Evolutionary conservation across 1,140 invertebrate species (phyloP).

Genomic region (Drosophila pruinosa): DNA sequence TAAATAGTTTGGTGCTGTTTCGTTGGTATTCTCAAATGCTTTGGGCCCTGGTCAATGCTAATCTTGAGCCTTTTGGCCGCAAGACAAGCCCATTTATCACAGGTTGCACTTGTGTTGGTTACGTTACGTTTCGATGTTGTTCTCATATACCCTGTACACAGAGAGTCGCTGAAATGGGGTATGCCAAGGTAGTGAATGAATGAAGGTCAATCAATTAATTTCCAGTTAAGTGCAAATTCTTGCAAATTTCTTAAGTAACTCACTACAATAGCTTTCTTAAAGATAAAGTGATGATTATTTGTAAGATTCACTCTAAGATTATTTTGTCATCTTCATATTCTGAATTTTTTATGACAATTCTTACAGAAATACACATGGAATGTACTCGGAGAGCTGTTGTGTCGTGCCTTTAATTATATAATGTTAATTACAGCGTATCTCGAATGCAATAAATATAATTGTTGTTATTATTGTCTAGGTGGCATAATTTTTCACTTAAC

Average conservation of each 20-base stretch:
- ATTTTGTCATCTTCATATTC: not conserved
- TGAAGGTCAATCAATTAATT: not conserved
- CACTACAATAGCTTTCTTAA: too few relatives aligned
- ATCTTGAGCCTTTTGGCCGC: slow-evolving; percentile 59
- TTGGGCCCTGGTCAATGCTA: slow-evolving; percentile 42
- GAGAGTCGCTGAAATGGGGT: not conserved
- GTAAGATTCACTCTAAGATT: too few relatives aligned
- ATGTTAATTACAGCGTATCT: not conserved
- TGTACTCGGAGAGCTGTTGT: too few relatives aligned
- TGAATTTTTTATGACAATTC: not conserved
- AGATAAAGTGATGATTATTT: too few relatives aligned
- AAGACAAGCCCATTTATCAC: slow-evolving; percentile 74
- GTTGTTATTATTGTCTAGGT: slow-evolving; percentile 42
- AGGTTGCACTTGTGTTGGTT: slow-evolving; percentile 53
- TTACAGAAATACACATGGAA: too few relatives aligned
- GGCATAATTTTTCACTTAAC: slow-evolving; percentile 80
- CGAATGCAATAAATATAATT: not conserved
- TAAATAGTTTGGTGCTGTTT: not conserved
- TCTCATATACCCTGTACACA: not conserved
- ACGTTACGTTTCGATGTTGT: not conserved
- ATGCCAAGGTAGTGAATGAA: not conserved
- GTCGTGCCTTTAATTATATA: not conserved
- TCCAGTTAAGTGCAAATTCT: not conserved
- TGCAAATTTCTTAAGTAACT: too few relatives aligned
- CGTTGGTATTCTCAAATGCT: not conserved